Conservation (phyloP, 1,140 invertebrate species). For the Penaeus vannamei region DNA sequence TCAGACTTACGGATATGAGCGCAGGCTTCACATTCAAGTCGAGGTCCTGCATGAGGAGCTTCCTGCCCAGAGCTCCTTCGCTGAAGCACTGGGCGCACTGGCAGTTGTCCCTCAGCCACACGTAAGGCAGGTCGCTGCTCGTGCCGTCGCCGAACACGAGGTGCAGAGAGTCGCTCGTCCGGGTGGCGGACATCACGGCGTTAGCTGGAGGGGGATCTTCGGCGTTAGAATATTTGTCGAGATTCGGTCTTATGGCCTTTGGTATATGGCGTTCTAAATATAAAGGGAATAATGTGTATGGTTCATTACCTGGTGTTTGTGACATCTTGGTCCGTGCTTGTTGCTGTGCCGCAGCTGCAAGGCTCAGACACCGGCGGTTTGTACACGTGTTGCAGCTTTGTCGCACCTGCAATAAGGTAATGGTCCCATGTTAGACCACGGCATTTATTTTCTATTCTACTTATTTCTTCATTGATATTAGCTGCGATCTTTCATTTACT, state of each 20-base stretch:
- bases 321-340: background rate
- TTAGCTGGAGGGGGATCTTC: background rate
- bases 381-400: too few species aligned
- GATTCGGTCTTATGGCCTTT: background rate
- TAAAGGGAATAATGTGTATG: background rate
- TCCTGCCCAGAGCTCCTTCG: slow-evolving; percentile 76
- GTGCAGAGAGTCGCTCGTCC: background rate
- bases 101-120: slow-evolving; percentile 81
- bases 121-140: slow-evolving; percentile 73
- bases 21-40: slow-evolving; percentile 73
- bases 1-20: background rate
- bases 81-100: slow-evolving; percentile 79
- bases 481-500: background rate
- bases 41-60: slow-evolving; percentile 75
- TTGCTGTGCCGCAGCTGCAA: slow-evolving; percentile 2
- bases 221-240: background rate
- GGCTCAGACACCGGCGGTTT: background rate
- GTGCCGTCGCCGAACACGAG: background rate
- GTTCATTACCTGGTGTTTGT: background rate
- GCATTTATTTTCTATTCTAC: background rate
- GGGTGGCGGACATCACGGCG: background rate
- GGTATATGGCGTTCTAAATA: background rate
- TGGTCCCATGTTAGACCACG: too few species aligned
- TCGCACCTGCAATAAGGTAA: too few species aligned
- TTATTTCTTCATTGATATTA: background rate